These are phyloP conservation scores for Erebia ligea DNA, from an alignment of 2,888 invertebrate species.

Conservation along the genomic window DNA sequence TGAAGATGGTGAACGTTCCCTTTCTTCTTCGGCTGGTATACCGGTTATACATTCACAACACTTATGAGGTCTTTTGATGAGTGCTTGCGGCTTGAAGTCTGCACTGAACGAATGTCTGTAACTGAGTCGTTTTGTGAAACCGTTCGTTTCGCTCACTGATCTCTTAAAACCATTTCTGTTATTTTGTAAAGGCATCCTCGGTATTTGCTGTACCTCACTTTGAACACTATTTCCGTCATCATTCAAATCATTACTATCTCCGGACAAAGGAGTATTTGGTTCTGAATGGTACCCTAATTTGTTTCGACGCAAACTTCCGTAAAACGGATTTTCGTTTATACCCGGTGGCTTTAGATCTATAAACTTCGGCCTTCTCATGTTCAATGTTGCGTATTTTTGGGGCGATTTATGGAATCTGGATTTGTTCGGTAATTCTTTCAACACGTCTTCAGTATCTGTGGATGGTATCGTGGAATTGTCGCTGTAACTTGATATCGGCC, in stretches of 20 bases:
- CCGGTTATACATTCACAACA: slow-evolving; percentile 80
- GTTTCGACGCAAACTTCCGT: slow-evolving; percentile 72
- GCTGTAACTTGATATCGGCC: slow-evolving; percentile 79
- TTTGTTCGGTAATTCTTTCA: slow-evolving; percentile 76
- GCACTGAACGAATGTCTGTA: slow-evolving; percentile 79
- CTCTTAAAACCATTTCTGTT: slow-evolving; percentile 75
- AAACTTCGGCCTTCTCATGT: slow-evolving; percentile 75
- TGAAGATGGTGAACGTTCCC: slow-evolving; percentile 59
- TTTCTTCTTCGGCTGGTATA: slow-evolving; percentile 66
- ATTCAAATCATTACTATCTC: slow-evolving; percentile 60
- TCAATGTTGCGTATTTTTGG: slow-evolving; percentile 78
- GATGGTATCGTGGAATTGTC: slow-evolving; percentile 80
- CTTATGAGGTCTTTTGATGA: slow-evolving; percentile 70
- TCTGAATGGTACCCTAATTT: slow-evolving; percentile 78
- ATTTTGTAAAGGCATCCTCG: slow-evolving; percentile 74
- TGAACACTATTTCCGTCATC: slow-evolving; percentile 63
- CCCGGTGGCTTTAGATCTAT: slow-evolving; percentile 68
- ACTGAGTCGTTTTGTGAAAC: slow-evolving; percentile 74
- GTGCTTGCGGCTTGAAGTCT: slow-evolving; percentile 65
- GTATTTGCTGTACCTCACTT: slow-evolving; percentile 73
- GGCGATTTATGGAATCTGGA: slow-evolving; percentile 78
- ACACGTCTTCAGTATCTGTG: slow-evolving; percentile 77
- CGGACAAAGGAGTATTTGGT: slow-evolving; percentile 74
- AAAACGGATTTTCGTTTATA: slow-evolving; percentile 64
- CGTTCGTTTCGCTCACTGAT: slow-evolving; percentile 76